Evolutionary conservation across 1,140 invertebrate species (phyloP).

Genomic region (Trichoplusia ni): DNA sequence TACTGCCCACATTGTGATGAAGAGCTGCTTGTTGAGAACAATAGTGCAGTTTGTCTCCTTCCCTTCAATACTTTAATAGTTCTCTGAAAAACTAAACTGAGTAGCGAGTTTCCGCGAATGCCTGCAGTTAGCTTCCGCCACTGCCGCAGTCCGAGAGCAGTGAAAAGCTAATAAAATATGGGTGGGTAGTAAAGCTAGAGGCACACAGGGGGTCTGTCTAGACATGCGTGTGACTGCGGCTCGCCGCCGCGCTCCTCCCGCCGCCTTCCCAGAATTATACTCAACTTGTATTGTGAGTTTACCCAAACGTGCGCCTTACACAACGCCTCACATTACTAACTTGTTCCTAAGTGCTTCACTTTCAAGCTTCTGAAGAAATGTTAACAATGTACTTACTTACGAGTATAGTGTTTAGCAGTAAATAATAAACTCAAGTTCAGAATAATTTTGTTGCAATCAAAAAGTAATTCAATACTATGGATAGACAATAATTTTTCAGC

Average conservation of each 20-base stretch:
- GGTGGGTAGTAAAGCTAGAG: slow-evolving; percentile 6
- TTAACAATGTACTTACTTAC: too few species aligned
- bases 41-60: background rate
- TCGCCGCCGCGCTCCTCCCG: background rate
- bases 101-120: background rate
- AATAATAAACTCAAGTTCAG: too few species aligned
- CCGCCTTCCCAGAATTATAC: background rate
- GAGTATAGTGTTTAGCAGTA: too few species aligned
- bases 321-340: background rate
- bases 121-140: background rate
- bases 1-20: too few species aligned
- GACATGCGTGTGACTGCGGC: slow-evolving; percentile 40
- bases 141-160: background rate
- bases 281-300: background rate
- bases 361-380: too few species aligned
- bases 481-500: background rate
- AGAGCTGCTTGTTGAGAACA: too few species aligned
- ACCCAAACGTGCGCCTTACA: background rate
- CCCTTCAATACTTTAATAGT: background rate
- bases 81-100: background rate
- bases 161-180: slow-evolving; percentile 20
- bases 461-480: too few species aligned
- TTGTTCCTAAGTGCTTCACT: background rate
- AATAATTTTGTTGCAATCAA: too few species aligned
- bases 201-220: slow-evolving; percentile 33